Conservation (phyloP, 2,888 invertebrate genomes). For the Patella pellucida region DNA sequence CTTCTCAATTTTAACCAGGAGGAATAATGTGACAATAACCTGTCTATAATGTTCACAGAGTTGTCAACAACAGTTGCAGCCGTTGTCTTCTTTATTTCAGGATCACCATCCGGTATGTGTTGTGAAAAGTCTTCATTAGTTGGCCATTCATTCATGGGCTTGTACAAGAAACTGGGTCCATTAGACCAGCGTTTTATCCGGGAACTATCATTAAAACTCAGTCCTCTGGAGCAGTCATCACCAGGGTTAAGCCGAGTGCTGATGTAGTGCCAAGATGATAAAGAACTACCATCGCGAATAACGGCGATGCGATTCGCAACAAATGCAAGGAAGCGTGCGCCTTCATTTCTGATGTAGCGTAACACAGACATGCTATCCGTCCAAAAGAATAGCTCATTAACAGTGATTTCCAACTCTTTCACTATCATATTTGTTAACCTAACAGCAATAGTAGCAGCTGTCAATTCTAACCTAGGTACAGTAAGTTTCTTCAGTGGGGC, state of each 20-base stretch:
- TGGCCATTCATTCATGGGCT: not conserved
- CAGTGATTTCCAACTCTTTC: conserved; percentile 21
- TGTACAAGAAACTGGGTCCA: not conserved
- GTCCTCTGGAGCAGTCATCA: conserved; percentile 32
- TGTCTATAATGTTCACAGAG: not conserved
- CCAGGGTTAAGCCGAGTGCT: conserved; percentile 30
- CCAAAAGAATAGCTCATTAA: conserved; percentile 25
- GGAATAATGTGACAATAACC: not conserved
- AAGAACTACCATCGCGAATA: conserved; percentile 25
- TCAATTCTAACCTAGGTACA: conserved; percentile 24
- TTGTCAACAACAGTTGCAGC: not conserved
- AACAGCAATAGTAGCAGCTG: conserved; percentile 20
- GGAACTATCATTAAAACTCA: conserved; percentile 10
- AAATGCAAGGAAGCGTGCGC: conserved; percentile 4
- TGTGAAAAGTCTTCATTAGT: not conserved
- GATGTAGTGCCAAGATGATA: conserved; percentile 34
- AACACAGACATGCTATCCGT: conserved; percentile 35
- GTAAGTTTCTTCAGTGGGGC: conserved; percentile 29
- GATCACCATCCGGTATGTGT: not conserved
- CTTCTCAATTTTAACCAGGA: not conserved
- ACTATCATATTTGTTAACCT: conserved; percentile 23
- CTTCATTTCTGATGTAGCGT: conserved; percentile 33
- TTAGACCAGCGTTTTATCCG: conserved; percentile 19
- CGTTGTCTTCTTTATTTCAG: not conserved
- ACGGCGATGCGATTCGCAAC: conserved; percentile 34